phyloP scores from a whole-genome alignment of 2,797 vertebrate genomes.

The Lacerta bilineata region DNA sequence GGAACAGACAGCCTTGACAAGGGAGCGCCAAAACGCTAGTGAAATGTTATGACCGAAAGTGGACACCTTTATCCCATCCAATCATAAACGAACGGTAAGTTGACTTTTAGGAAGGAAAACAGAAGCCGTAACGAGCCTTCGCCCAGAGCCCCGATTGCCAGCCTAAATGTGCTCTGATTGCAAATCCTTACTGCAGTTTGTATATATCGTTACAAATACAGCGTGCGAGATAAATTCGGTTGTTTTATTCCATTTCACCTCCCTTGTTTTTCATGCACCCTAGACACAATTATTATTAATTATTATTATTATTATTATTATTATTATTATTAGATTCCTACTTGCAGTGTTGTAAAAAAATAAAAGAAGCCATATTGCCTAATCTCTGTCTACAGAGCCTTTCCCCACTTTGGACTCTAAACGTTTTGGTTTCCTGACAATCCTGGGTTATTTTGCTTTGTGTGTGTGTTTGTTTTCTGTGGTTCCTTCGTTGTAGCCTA shows the following conservation, averaged over 20 bases:
- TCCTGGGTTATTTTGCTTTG: slow-evolving; percentile 50
- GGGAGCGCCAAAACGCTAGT: slow-evolving; percentile 19
- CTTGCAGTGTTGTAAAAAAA: not conserved
- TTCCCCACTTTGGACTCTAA: not conserved
- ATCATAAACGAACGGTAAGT: slow-evolving; percentile 76
- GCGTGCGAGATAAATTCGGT: not conserved
- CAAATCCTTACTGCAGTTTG: not conserved
- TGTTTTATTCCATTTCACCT: not conserved
- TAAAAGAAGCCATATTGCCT: not conserved
- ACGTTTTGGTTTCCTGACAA: slow-evolving; percentile 28
- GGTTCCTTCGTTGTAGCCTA: slow-evolving; percentile 66
- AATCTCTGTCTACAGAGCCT: not conserved
- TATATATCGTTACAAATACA: not conserved
- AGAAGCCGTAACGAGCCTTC: not conserved
- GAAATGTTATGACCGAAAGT: slow-evolving; percentile 57
- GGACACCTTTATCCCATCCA: slow-evolving; percentile 61
- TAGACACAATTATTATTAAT: no score
- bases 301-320: no score
- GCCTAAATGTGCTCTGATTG: slow-evolving; percentile 63
- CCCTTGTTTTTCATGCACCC: not conserved
- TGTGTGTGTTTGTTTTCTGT: slow-evolving; percentile 55
- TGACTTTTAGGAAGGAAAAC: slow-evolving; percentile 36
- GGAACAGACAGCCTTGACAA: not conserved
- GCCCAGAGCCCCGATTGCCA: slow-evolving; percentile 54
- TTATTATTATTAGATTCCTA: no score